A percentile compares a stretch with the other conserved stretches of the same genome.
These are phyloP conservation scores for Tiphia femorata DNA, from an alignment of 2,888 invertebrate species.

Conservation along the genomic window DNA sequence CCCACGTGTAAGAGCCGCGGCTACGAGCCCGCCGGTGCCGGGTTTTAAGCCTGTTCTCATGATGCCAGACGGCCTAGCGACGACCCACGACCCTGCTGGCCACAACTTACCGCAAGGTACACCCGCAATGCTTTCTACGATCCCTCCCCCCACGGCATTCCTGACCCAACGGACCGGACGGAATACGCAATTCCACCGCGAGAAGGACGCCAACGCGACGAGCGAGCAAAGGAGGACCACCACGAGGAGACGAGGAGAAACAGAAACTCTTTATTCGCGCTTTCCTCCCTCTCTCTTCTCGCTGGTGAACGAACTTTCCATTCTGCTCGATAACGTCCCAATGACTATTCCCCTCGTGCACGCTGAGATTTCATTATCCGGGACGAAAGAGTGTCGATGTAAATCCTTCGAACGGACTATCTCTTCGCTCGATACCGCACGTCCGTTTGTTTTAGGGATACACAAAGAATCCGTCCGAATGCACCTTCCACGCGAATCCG, in stretches of 20 bases:
- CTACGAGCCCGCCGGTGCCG: too few relatives aligned
- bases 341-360: too few relatives aligned
- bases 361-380: too few relatives aligned
- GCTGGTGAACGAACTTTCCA: too few relatives aligned
- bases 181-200: constrained; percentile 58
- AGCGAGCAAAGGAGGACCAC: constrained; percentile 11
- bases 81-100: constrained; percentile 64
- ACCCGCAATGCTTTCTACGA: constrained; percentile 54
- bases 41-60: constrained; percentile 57
- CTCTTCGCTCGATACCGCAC: too few relatives aligned
- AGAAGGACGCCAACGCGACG: constrained; percentile 7
- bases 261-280: constrained; percentile 17
- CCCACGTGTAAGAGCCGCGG: constrained; percentile 50
- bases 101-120: constrained; percentile 61
- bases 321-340: too few relatives aligned
- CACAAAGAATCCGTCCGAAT: too few relatives aligned
- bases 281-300: too few relatives aligned
- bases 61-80: constrained; percentile 59
- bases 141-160: constrained; percentile 45
- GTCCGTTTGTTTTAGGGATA: too few relatives aligned
- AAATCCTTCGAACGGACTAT: too few relatives aligned
- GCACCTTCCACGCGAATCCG: too few relatives aligned
- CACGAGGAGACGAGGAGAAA: constrained; percentile 9
- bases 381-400: too few relatives aligned
- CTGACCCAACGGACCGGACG: constrained; percentile 50